Evolutionary conservation across 2,888 invertebrate species (phyloP).

Genomic region (Drosophila subquinaria): DNA sequence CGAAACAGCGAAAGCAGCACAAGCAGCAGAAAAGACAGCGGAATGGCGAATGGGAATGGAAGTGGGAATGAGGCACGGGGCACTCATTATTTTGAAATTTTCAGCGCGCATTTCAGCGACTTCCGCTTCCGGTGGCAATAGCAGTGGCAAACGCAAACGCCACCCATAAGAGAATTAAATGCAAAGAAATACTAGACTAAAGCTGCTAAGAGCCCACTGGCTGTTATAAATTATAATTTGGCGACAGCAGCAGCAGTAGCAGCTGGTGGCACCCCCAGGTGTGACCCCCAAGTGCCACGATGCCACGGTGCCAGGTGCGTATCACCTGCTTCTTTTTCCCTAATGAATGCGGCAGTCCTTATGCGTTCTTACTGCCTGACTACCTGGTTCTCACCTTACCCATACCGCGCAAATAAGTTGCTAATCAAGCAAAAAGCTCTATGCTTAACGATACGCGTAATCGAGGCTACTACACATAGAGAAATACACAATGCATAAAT

Average conservation of each 20-base stretch:
- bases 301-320: conserved; percentile 66
- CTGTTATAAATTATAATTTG: conserved; percentile 78
- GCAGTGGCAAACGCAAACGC: conserved; percentile 26
- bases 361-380: conserved; percentile 15
- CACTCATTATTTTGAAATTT: conserved; percentile 84
- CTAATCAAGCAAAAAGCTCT: conserved; percentile 51
- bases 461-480: conserved; percentile 6
- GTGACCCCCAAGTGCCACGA: conserved; percentile 37
- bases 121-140: conserved; percentile 75
- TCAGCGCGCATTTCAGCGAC: conserved; percentile 82
- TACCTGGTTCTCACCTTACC: background rate
- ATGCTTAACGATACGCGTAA: conserved; percentile 29
- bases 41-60: conserved; percentile 1
- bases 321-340: conserved; percentile 76
- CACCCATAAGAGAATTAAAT: conserved; percentile 72
- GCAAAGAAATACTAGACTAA: conserved; percentile 60
- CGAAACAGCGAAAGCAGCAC: conserved; percentile 2
- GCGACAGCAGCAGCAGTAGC: conserved; percentile 48
- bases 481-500: too few species aligned
- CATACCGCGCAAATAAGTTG: conserved; percentile 33
- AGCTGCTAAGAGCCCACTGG: conserved; percentile 55
- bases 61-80: conserved; percentile 32
- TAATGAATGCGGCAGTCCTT: conserved; percentile 74
- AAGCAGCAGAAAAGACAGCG: background rate
- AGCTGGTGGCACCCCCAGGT: conserved; percentile 60